Base-by-base conservation (phyloP, 1,140 invertebrate species). In the Bilobella aurantiaca region DNA sequence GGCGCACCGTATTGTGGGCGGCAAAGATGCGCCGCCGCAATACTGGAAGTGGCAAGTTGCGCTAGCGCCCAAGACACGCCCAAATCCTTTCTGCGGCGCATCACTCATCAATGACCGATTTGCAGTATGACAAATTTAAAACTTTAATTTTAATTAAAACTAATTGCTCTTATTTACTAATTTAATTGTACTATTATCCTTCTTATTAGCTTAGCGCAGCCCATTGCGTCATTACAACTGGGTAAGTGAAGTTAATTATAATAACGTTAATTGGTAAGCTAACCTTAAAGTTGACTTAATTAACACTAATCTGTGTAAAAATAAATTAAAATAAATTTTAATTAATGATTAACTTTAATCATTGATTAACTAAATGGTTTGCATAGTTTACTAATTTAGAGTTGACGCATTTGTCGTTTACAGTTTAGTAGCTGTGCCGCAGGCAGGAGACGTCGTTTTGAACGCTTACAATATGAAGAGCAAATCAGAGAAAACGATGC, bases 31-130 rank as follows among this genome's bases (percentile, higher is more conserved):
- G 16, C 68, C 73, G 23, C 63, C 74, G 1, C 67, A 74, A 23
- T 75, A 76, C 56, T 78, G 77, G 70, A 77, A 76, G 3, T 79
- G 78, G 78, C 73, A 76, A 46, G 75, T 75, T 23, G 77, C 75
- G 3, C 73, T 78, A 59, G 72, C 73, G 5, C 64, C 75, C 18
- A 73, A 74, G 42, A 70, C 79, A 27, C 73, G 77, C 65, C 56
- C 59, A 29, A 30, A 21, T 28, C 80, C 81, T 68, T 79, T 80
- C 66, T 85, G 83, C 74, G 83, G 83, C 0, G 83, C 80, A n/a
- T 79, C 80, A 27, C 75, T 85, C 2, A 78, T 85, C 42, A 80
- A 77, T 66, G 75, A 79, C 42, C 70, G 76, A 32, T 83, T 81
- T 77, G 77, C 84, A 2, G 72, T 85, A 1, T 83, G 37, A 12